These are phyloP conservation scores for Gordius sp. DNA, from an alignment of 2,888 invertebrate genomes.

Conservation along the genomic window DNA sequence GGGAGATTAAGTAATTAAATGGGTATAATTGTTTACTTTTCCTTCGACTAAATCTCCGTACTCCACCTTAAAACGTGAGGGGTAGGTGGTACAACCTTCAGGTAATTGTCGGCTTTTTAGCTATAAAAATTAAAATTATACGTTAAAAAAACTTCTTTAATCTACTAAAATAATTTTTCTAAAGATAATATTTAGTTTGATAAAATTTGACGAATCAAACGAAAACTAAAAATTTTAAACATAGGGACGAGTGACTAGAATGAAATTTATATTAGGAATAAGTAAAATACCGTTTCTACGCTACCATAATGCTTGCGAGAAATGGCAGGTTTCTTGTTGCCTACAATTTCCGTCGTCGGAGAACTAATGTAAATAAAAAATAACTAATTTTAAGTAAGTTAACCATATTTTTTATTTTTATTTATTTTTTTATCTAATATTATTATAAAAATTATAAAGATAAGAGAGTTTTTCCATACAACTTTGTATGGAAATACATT, in stretches of 20 bases:
- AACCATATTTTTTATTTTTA: no score
- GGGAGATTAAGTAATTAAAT: no score
- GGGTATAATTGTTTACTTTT: no score
- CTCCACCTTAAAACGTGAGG: neutral
- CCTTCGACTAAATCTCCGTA: neutral
- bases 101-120: neutral
- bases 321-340: neutral
- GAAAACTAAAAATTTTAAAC: neutral
- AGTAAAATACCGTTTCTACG: neutral
- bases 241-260: neutral
- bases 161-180: neutral
- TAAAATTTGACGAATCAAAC: neutral
- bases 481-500: no score
- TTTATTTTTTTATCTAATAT: no score
- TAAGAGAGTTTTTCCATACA: no score
- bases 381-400: no score
- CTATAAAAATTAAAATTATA: neutral
- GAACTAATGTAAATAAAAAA: no score
- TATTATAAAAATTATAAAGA: no score
- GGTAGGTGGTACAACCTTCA: neutral
- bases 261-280: neutral
- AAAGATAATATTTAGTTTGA: neutral
- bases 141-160: no score
- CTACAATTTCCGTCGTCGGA: no score
- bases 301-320: neutral